A percentile compares a stretch with the other conserved stretches of the same genome.
Conservation (phyloP, 2,888 invertebrate genomes). For the Cosmorhoe ocellata region DNA sequence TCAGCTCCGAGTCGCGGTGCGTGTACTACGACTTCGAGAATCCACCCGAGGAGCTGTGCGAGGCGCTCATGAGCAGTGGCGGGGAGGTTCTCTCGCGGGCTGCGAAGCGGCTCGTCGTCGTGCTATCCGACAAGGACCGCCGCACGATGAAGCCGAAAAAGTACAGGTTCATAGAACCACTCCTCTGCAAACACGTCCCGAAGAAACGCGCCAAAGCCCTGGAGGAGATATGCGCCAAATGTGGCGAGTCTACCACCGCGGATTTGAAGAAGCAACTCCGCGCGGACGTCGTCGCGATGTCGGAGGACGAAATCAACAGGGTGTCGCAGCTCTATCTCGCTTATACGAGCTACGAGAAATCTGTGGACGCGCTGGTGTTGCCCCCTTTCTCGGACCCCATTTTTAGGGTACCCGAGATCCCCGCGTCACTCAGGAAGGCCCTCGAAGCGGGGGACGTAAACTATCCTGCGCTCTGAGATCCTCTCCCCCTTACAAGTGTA, state of each 20-base stretch:
- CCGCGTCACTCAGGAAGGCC: constrained; percentile 55
- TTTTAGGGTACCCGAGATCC: constrained; percentile 65
- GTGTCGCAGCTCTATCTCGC: constrained; percentile 67
- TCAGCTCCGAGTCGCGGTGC: constrained; percentile 64
- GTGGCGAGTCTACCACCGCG: constrained; percentile 59
- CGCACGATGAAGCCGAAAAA: constrained; percentile 47
- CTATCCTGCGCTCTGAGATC: constrained; percentile 48
- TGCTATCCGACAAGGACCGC: constrained; percentile 54
- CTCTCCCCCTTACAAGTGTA: constrained; percentile 32
- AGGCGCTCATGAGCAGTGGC: constrained; percentile 68
- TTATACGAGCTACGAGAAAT: constrained; percentile 63
- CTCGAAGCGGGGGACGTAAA: constrained; percentile 59
- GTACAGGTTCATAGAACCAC: constrained; percentile 64
- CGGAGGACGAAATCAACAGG: constrained; percentile 63
- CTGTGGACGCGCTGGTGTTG: constrained; percentile 56
- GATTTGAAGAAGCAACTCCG: constrained; percentile 65
- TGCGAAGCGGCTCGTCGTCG: constrained; percentile 53
- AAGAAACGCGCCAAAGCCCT: constrained; percentile 48
- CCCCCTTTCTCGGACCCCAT: constrained; percentile 72
- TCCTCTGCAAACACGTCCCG: constrained; percentile 53
- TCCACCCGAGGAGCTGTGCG: constrained; percentile 64
- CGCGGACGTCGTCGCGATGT: constrained; percentile 62
- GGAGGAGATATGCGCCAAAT: constrained; percentile 64
- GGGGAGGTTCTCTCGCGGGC: constrained; percentile 65
- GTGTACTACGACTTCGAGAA: constrained; percentile 73